These are phyloP conservation scores for Tetragonula clypearis DNA, from an alignment of 1,140 invertebrate genomes.

Conservation along the genomic window DNA sequence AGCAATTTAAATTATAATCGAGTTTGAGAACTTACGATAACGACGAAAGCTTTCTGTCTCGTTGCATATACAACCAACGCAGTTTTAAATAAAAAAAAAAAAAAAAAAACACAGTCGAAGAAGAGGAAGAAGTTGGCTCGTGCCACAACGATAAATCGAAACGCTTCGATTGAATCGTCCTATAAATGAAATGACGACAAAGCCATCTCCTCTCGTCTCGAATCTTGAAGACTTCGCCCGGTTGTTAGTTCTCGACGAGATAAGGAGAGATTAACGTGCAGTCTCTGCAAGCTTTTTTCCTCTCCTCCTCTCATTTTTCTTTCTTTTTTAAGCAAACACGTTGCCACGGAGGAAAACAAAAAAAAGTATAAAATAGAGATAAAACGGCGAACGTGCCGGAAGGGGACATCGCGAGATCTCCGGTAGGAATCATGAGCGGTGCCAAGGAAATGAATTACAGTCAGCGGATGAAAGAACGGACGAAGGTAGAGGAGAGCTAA, in stretches of 20 bases:
- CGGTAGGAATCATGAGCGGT: conserved; percentile 59
- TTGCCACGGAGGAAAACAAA: background rate
- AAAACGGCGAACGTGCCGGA: conserved; percentile 50
- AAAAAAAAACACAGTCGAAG: background rate
- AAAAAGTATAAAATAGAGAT: conserved; percentile 28
- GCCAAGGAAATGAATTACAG: conserved; percentile 62
- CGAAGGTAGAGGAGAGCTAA: background rate
- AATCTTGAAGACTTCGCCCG: background rate
- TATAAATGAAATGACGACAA: background rate
- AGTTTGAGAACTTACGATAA: no score
- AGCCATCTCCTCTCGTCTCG: background rate
- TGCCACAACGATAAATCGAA: background rate
- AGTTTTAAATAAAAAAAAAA: no score
- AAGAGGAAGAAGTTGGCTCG: background rate
- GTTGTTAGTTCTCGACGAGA: background rate
- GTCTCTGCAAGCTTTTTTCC: background rate
- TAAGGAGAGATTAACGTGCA: background rate
- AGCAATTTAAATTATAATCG: no score
- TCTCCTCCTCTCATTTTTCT: background rate
- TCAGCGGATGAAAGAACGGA: conserved; percentile 18
- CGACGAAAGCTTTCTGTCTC: no score
- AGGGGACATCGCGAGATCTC: conserved; percentile 40
- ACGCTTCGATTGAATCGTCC: background rate
- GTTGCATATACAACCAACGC: no score
- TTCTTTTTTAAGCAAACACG: background rate